phyloP scores from a whole-genome alignment of 2,797 vertebrate species.

The Rhinogobio ventralis region DNA sequence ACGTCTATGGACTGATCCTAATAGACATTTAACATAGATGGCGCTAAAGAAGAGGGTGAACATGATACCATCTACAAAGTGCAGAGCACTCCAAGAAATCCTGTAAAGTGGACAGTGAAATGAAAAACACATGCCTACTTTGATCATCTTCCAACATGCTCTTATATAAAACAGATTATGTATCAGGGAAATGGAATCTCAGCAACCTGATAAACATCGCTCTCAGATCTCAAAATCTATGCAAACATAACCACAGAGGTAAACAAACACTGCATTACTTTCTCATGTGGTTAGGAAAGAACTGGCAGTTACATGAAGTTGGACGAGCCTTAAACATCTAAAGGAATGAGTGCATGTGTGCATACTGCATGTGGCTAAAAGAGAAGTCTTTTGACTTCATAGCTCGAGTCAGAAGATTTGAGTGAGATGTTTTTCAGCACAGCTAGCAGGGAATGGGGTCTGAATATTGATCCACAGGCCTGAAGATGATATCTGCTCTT shows the following conservation, averaged over 20 bases:
- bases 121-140: conserved; percentile 50
- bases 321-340: conserved; percentile 24
- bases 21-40: conserved; percentile 19
- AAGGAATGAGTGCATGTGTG: neutral
- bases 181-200: conserved; percentile 38
- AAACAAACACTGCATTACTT: conserved; percentile 50
- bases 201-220: conserved; percentile 43
- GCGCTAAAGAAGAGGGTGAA: neutral
- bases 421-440: conserved; percentile 8
- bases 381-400: conserved; percentile 15
- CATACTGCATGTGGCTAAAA: neutral
- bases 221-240: conserved; percentile 45
- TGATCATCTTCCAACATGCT: conserved; percentile 47
- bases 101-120: conserved; percentile 47
- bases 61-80: conserved; percentile 37
- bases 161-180: conserved; percentile 47
- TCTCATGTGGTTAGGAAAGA: conserved; percentile 18
- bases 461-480: conserved; percentile 42
- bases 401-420: conserved; percentile 17
- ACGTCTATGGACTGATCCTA: conserved; percentile 18
- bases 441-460: neutral
- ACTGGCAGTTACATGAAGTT: conserved; percentile 29
- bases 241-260: conserved; percentile 42
- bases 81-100: conserved; percentile 50
- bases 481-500: conserved; percentile 49